Conservation (phyloP, 2,797 vertebrate species). For the Novumbra hubbsi region DNA sequence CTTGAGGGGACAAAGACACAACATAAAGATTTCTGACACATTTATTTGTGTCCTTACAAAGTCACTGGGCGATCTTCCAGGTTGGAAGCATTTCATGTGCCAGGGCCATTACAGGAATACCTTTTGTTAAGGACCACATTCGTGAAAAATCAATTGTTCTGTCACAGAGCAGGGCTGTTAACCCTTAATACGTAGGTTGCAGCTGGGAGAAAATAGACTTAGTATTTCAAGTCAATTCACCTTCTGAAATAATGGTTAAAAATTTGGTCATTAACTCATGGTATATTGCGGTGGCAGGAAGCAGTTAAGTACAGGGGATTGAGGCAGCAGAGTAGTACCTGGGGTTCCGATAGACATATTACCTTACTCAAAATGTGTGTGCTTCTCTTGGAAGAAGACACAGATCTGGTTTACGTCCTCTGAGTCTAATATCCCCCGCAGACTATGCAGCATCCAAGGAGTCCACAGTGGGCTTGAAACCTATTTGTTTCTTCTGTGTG, state of each 20-base stretch:
- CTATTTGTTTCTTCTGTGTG: background rate
- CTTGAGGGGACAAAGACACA: conserved; percentile 1
- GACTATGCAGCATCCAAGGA: conserved; percentile 23
- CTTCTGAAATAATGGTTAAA: too few relatives aligned
- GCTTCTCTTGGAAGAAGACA: background rate
- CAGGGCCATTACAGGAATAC: background rate
- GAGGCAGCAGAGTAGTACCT: background rate
- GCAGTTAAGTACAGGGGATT: background rate
- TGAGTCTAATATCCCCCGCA: conserved; percentile 11
- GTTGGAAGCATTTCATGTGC: background rate
- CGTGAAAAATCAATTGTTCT: too few relatives aligned
- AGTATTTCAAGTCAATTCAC: too few relatives aligned
- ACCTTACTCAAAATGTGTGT: background rate
- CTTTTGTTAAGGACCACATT: too few relatives aligned
- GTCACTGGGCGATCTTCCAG: background rate
- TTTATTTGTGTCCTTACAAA: conserved; percentile 1
- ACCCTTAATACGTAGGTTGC: too few relatives aligned
- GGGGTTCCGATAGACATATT: background rate
- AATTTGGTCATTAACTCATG: background rate
- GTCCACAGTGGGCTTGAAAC: background rate
- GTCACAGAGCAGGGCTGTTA: too few relatives aligned
- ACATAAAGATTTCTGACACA: conserved; percentile 6
- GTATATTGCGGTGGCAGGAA: background rate
- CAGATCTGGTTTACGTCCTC: conserved; percentile 1
- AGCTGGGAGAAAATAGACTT: too few relatives aligned